Evolutionary conservation across 2,888 invertebrate species (phyloP), one percentile per base, ranked within the genome.

Genomic region (Timema podura): DNA sequence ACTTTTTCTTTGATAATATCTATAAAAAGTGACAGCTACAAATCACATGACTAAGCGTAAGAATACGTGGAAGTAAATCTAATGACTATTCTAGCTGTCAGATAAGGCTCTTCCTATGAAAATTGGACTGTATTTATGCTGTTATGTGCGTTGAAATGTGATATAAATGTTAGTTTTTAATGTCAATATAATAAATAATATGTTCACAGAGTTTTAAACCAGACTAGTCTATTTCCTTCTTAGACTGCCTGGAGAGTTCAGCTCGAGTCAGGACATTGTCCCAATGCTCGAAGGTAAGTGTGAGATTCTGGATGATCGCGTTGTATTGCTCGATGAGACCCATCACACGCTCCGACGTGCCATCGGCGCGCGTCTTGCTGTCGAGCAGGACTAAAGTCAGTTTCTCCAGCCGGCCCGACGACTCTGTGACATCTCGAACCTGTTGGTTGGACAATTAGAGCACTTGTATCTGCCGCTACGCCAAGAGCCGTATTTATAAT

Each of bases 321-420:
- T 84, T 84, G 74, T 85, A 85, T 68, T 83, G 79, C 46, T 82
- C 79, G 70, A 85, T 77, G 51, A 83, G 76, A 61, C 80, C 77
- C 54, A 81, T 76, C 48, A 83, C 81, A 70, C 81, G 79, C n/a
- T 76, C 74, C 8, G 80, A 81, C 6, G 83, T 76, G 57, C 74
- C 75, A 73, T 80, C 79, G 10, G 80, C 78, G 70, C 83, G 79
- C 69, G 82, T 79, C 64, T 83, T 80, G 5, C 80, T 76, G 48
- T 79, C 77, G 3, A 84, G 74, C 76, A 83, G 83, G 6, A 77
- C 75, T 44, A 81, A 75, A 47, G 82, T 80, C 57, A 84, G 74
- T 64, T 79, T 77, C 70, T 82, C 80, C 10, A 85, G 76, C 75
- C 82, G 83, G 7, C 79, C 79, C 2, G 80, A 78, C 68, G 83